Evolutionary conservation across 2,888 invertebrate species (phyloP).

Genomic region (Diplazon laetatorius): DNA sequence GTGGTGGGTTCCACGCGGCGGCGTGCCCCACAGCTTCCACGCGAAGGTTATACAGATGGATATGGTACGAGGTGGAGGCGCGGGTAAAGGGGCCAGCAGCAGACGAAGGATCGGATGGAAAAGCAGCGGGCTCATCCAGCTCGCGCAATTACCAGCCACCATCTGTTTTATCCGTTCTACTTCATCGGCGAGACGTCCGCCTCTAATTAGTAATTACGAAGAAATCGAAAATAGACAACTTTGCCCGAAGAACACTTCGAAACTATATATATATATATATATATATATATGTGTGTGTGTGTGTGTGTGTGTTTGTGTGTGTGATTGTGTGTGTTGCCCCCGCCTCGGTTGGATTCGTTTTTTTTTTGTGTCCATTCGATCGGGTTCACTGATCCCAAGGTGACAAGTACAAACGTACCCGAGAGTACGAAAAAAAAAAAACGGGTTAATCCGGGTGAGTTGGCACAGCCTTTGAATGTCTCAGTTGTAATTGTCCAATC

Average conservation of each 20-base stretch:
- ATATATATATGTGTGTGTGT: background rate
- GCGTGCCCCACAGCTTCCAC: too few species aligned
- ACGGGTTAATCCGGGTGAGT: background rate
- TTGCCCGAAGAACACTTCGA: constrained; percentile 30
- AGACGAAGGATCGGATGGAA: constrained; percentile 43
- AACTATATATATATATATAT: constrained; percentile 33
- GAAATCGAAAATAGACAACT: constrained; percentile 72
- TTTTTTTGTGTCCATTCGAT: constrained; percentile 21
- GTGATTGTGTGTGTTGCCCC: constrained; percentile 19
- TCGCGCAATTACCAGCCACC: constrained; percentile 71
- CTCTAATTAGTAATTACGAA: constrained; percentile 74
- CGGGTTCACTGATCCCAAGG: constrained; percentile 18
- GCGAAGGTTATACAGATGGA: too few species aligned
- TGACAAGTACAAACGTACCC: constrained; percentile 47
- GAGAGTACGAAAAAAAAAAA: constrained; percentile 30
- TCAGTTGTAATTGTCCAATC: too few species aligned
- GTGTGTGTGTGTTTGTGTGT: constrained; percentile 21
- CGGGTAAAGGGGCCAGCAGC: constrained; percentile 25
- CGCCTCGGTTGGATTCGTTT: constrained; percentile 51
- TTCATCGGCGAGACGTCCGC: constrained; percentile 70
- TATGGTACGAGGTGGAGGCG: constrained; percentile 33
- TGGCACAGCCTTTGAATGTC: too few species aligned
- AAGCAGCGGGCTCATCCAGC: constrained; percentile 53
- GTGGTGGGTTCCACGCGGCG: constrained; percentile 12
- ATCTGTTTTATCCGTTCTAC: constrained; percentile 70